Conservation (phyloP, 2,797 vertebrate species). For the Hybognathus amarus region DNA sequence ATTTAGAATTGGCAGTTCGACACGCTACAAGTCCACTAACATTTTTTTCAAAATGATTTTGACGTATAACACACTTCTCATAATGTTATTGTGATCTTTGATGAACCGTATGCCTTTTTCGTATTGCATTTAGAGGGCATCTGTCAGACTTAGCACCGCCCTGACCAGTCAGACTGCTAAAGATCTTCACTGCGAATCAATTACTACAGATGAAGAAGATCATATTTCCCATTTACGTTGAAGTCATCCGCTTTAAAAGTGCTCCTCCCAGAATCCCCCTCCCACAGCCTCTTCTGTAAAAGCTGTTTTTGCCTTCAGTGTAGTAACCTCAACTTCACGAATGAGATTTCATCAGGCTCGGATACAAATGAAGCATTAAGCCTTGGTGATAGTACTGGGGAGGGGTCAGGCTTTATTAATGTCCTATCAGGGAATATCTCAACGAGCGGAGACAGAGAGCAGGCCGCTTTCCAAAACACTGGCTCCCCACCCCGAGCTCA, state of each 20-base stretch:
- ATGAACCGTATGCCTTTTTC: neutral
- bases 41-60: neutral
- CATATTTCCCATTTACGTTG: constrained; percentile 51
- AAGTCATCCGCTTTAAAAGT: constrained; percentile 49
- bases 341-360: constrained; percentile 68
- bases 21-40: neutral
- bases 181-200: constrained; percentile 46
- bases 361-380: constrained; percentile 78
- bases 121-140: constrained; percentile 15
- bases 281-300: constrained; percentile 30
- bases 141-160: constrained; percentile 39
- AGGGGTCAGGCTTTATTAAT: constrained; percentile 80
- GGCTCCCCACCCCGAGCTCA: constrained; percentile 50
- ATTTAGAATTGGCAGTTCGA: neutral
- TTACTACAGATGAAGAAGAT: constrained; percentile 47
- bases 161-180: constrained; percentile 45
- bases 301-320: constrained; percentile 42
- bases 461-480: constrained; percentile 67
- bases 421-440: constrained; percentile 68
- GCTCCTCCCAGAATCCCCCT: constrained; percentile 33
- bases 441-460: constrained; percentile 57
- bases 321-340: constrained; percentile 59
- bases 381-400: constrained; percentile 70
- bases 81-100: neutral
- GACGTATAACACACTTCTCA: neutral